Evolutionary conservation across 2,888 invertebrate species (phyloP), one percentile per base, ranked within the genome.

Genomic region (Ctena decussata): DNA sequence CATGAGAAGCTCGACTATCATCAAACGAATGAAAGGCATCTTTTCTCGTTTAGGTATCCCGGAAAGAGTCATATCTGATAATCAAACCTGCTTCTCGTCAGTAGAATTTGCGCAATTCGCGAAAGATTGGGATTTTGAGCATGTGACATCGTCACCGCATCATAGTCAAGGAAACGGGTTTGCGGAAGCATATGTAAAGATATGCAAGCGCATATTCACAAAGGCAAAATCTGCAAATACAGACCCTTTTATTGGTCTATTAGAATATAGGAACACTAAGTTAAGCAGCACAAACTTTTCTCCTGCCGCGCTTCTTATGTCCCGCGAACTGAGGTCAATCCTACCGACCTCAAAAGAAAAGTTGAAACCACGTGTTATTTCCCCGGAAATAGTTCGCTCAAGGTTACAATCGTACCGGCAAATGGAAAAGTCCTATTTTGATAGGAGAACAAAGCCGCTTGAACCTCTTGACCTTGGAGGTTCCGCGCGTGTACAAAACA

Each of bases 1-100:
- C 53, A 69, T 49, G 12, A 71, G 49, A 39, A 27, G 60, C n/a
- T 12, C 24, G 1, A 77, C 77, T n/a, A 60, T 82, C 21, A 60
- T 82, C 41, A 32, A 76, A 37, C 53, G 27, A 11, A 65, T 80
- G 32, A 75, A 75, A 70, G 49, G 53, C 27, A 49, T 69, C 27
- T 77, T 72, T 57, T 37, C 53, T 12, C 57, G 77, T 12, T 18
- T 75, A n/a, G 35, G 75, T 6, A 53, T 75, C 35, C 75, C 37
- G 30, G 57, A 75, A 53, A 75, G 35, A 24, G 74, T 74, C 12
- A 74, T 74, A 24, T 32, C 35, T 37, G 53, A 75, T 53, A 53
- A 75, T 57, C 27, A 46, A 24, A 41, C 53, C 1, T 53, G 35
- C n/a, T 57, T 30, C 35, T 35, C 53, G 5, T 35, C 27, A 37